Conservation (phyloP, 2,888 invertebrate genomes). For the Cyaniris semiargus region DNA sequence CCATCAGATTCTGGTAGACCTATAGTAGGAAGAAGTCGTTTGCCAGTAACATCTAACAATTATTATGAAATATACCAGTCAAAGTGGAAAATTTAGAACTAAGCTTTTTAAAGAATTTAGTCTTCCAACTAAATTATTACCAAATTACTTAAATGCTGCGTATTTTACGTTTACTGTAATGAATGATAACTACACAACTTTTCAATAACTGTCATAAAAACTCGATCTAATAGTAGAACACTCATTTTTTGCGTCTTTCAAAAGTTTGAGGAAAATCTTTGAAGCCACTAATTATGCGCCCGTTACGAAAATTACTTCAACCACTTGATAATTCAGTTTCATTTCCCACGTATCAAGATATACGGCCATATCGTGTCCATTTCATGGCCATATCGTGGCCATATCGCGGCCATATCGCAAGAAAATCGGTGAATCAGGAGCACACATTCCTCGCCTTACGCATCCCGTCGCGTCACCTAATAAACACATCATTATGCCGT, state of each 20-base stretch:
- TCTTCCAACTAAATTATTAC: neutral
- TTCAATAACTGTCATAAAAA: neutral
- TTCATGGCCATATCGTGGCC: neutral
- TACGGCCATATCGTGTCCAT: neutral
- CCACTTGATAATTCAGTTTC: neutral
- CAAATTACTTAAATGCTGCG: neutral
- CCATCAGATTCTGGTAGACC: too few species aligned
- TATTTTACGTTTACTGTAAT: neutral
- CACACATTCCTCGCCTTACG: conserved; percentile 38
- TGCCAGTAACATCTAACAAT: too few species aligned
- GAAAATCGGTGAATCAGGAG: conserved; percentile 19
- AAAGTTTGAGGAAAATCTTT: neutral
- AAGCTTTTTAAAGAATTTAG: neutral
- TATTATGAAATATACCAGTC: too few species aligned
- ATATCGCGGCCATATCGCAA: neutral
- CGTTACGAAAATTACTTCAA: neutral
- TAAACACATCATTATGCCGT: conserved; percentile 41
- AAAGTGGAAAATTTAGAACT: neutral
- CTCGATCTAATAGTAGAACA: neutral
- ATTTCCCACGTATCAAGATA: conserved; percentile 11
- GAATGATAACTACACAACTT: neutral
- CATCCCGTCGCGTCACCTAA: conserved; percentile 36
- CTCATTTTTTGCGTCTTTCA: neutral
- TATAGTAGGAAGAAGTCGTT: too few species aligned
- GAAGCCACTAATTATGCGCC: neutral